Evolutionary conservation across 2,797 vertebrate species (phyloP), one percentile per base, ranked within the genome.

Genomic region (Octomys mimax): DNA sequence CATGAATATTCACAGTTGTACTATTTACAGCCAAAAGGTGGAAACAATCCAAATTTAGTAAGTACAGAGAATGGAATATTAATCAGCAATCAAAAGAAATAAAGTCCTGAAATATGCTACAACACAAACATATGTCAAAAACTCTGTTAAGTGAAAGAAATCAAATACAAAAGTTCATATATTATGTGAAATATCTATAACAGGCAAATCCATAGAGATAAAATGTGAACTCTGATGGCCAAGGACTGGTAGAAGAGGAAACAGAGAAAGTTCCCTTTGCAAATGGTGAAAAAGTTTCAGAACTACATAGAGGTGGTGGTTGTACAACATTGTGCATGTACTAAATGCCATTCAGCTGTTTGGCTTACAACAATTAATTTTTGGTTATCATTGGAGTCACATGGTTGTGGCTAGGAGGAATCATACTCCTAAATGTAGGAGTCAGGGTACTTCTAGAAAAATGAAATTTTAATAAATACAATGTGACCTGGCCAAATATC

Each of bases 401-500:
- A 24, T 31, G 54, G 61, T 7, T 93, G 39, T 36, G 12, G 33
- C 13, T 9, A 4, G 22, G 26, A 49, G 61, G 31, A 78, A 31
- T 42, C 31, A 28, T 49, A 10, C 36, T 84, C 80, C 52, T 46
- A 91, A 80, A 31, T 14, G 64, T 78, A 16, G 36, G 66, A 84
- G 24, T 49, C 26, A 49, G 57, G 8, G 9, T 70, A 59, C 39
- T 90, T 77, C 39, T 80, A 70, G 88, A 71, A 89, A 94, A 94
- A 52, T 28, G 61, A 91, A 91, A 68, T 19, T 52, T 91, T 46
- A 71, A 90, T 91, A 89, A 86, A 87, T 79, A 91, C 92, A 42
- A 87, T 24, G 39, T 12, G 57, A 14, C 62, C 6, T 0, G 19
- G 71, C 42, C 78, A 61, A 64, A 62, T 70, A 33, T 75, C 42